Percentiles rank a stretch among this genome's conserved stretches.
Evolutionary conservation across 2,797 vertebrate species (phyloP).

Genomic region (Rachycentron canadum): DNA sequence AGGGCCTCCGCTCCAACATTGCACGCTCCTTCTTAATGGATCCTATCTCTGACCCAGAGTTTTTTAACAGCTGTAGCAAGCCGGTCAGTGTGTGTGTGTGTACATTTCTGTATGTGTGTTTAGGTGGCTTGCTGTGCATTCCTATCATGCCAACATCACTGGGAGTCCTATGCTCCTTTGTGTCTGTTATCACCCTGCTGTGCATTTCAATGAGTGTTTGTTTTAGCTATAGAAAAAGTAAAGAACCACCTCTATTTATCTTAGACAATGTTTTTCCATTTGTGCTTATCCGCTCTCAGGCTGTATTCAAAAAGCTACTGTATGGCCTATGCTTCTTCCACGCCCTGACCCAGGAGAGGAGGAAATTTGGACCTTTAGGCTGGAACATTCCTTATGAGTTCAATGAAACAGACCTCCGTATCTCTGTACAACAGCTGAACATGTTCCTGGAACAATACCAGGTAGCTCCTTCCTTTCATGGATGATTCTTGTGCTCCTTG

Average conservation of each 20-base stretch:
- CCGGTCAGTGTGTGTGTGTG: slow-evolving; percentile 79
- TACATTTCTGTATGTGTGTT: background rate
- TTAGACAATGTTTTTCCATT: slow-evolving; percentile 11
- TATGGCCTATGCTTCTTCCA: slow-evolving; percentile 94
- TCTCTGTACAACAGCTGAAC: slow-evolving; percentile 92
- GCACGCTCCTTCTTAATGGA: slow-evolving; percentile 92
- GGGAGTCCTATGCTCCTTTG: slow-evolving; percentile 25
- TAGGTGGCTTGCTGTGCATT: slow-evolving; percentile 5
- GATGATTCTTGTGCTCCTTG: background rate
- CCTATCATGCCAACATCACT: slow-evolving; percentile 20
- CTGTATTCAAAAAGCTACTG: slow-evolving; percentile 90
- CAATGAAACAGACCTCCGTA: slow-evolving; percentile 91
- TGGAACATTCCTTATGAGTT: slow-evolving; percentile 95
- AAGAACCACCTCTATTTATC: slow-evolving; percentile 26
- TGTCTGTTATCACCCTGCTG: slow-evolving; percentile 33
- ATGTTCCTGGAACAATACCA: slow-evolving; percentile 93
- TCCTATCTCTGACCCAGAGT: slow-evolving; percentile 90
- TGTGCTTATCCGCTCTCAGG: slow-evolving; percentile 74
- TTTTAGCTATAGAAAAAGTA: slow-evolving; percentile 32
- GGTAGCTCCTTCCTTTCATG: slow-evolving; percentile 65
- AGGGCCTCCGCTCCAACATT: slow-evolving; percentile 91
- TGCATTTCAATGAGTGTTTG: slow-evolving; percentile 45
- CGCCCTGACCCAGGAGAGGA: slow-evolving; percentile 90
- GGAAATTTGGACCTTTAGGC: slow-evolving; percentile 92
- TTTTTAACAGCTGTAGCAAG: slow-evolving; percentile 90